These are phyloP conservation scores for Andrena dorsata DNA, from an alignment of 2,888 invertebrate genomes.

Conservation along the genomic window DNA sequence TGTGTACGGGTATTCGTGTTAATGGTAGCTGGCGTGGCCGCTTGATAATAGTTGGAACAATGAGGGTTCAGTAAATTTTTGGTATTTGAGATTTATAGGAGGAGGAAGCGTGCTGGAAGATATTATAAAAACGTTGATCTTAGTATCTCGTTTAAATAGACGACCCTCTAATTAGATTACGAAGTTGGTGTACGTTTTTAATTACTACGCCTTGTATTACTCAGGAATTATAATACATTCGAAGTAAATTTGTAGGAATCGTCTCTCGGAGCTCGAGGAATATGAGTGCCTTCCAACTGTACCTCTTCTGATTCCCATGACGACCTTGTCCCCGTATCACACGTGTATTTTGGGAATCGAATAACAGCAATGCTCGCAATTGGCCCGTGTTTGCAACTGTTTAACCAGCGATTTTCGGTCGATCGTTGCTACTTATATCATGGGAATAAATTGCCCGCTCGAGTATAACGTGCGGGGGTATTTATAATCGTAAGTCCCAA, in stretches of 20 bases:
- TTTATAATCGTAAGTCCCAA: not conserved
- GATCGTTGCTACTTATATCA: not conserved
- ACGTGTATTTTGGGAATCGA: slow-evolving; percentile 54
- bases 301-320: slow-evolving; percentile 26
- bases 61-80: too few relatives aligned
- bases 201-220: not conserved
- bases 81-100: too few relatives aligned
- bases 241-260: not conserved
- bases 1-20: too few relatives aligned
- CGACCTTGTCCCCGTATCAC: slow-evolving; percentile 70
- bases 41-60: too few relatives aligned
- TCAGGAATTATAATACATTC: not conserved
- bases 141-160: too few relatives aligned
- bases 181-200: not conserved
- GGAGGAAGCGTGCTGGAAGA: too few relatives aligned
- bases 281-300: slow-evolving; percentile 3
- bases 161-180: too few relatives aligned
- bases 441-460: not conserved
- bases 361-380: slow-evolving; percentile 31
- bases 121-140: too few relatives aligned
- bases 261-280: not conserved
- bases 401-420: not conserved
- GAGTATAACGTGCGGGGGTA: not conserved
- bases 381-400: slow-evolving; percentile 16
- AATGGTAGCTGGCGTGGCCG: too few relatives aligned